A percentile compares a stretch with the other conserved stretches of the same genome.
Conservation (phyloP, 2,113 vertebrate species). For the Cariama cristata region DNA sequence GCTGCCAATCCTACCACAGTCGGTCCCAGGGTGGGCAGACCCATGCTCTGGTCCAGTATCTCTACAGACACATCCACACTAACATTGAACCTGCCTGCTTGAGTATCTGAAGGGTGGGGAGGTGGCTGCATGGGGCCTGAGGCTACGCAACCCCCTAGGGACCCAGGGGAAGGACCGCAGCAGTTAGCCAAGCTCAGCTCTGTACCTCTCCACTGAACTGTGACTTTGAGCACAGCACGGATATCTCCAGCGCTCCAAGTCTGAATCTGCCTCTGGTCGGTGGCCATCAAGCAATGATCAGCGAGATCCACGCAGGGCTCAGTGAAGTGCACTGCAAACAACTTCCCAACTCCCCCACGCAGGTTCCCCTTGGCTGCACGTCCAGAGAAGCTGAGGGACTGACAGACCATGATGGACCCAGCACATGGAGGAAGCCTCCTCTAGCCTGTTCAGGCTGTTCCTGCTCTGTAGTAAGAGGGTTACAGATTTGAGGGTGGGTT, state of each 20-base stretch:
- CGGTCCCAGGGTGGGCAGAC: neutral
- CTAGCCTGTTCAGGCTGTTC: neutral
- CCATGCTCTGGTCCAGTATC: neutral
- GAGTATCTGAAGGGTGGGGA: neutral
- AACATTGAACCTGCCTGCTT: neutral
- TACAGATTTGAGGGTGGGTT: neutral
- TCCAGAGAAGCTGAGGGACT: neutral
- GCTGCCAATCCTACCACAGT: neutral
- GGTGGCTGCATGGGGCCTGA: neutral
- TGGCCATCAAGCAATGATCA: neutral
- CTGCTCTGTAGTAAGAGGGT: neutral
- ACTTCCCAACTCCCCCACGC: neutral
- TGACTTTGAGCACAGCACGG: neutral
- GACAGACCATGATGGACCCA: neutral
- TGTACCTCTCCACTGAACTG: neutral
- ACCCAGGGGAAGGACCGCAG: neutral
- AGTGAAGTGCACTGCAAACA: neutral
- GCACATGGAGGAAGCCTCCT: neutral
- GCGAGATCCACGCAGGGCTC: rapidly evolving
- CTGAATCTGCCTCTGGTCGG: neutral
- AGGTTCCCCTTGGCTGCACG: neutral
- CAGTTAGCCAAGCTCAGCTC: neutral
- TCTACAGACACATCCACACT: neutral
- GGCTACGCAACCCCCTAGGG: neutral
- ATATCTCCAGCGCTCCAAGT: neutral